Evolutionary conservation across 2,888 invertebrate genomes (phyloP).

Genomic region (Carcina quercana): DNA sequence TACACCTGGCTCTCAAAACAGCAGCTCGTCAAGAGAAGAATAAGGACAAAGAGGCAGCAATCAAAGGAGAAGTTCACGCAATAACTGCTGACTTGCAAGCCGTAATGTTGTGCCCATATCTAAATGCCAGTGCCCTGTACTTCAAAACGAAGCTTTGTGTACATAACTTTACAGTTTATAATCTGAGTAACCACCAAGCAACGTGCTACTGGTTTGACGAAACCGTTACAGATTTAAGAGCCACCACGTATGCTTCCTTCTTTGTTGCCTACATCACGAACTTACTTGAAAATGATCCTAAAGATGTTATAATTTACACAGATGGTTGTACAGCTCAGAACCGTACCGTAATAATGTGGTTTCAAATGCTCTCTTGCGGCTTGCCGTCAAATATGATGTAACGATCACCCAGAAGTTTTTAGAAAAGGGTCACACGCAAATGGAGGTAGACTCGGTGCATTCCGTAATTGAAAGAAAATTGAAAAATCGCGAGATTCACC

Average conservation of each 20-base stretch:
- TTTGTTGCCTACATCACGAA: constrained; percentile 8
- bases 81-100: constrained; percentile 6
- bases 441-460: constrained; percentile 33
- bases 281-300: background rate
- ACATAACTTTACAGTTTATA: constrained; percentile 21
- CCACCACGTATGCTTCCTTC: constrained; percentile 20
- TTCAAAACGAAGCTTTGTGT: constrained; percentile 20
- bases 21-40: constrained; percentile 18
- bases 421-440: constrained; percentile 24
- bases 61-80: background rate
- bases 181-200: constrained; percentile 13
- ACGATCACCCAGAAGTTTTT: constrained; percentile 22
- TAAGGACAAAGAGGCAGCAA: constrained; percentile 7
- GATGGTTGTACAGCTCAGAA: constrained; percentile 29
- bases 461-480: constrained; percentile 31
- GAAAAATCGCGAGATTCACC: constrained; percentile 22
- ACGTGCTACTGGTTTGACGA: constrained; percentile 22
- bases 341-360: constrained; percentile 16
- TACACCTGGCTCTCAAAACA: constrained; percentile 16
- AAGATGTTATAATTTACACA: constrained; percentile 15
- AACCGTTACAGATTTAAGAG: constrained; percentile 16
- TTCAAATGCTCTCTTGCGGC: constrained; percentile 20
- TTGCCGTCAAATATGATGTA: constrained; percentile 16
- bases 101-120: constrained; percentile 5
- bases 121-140: constrained; percentile 13